Base-by-base conservation (phyloP, 1,140 invertebrate species). In the Pomacea maculata region DNA sequence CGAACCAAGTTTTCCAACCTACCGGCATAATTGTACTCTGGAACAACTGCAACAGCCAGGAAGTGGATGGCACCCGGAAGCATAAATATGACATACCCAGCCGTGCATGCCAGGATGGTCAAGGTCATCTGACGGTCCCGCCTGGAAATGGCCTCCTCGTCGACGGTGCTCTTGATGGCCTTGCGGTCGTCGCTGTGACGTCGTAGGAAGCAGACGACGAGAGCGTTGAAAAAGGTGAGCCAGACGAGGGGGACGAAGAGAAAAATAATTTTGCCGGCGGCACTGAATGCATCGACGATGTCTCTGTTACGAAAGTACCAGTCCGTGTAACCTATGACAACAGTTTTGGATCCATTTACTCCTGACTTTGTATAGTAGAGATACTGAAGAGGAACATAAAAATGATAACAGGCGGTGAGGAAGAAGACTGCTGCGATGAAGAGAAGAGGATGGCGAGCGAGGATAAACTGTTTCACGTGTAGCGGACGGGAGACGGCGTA, bases 121-220 rank as follows among this genome's bases (percentile, higher is more conserved):
- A 71, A 21, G 21, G 70, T 21, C 70, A 71, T n/a, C 70, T 71
- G 70, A n/a, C 70, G 19, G 21, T 71, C 70, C 14, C 70, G 70
- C 29, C 25, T 71, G 3, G 21, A 15, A 29, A 10, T 10, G 17
- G 70, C 70, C 21, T 21, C 19, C 19, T 21, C 29, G 29, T n/a
- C 29, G 5, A 4, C 15, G 70, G 70, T 71, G 21, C 21, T n/a
- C 29, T 71, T 71, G 21, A 71, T 21, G 19, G 14, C 19, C 17
- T 34, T 21, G 70, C 70, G 70, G 21, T 14, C 34, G 21, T 15
- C 5, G 70, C 25, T 11, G 70, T 71, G 70, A 4, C 70, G 70
- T 25, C 70, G 70, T 1, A 71, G 70, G 34, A 14, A 21, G 70
- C 21, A 34, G 17, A 71, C 3, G 21, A 34, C 34, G 70, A 71